These are phyloP conservation scores for Meganola albula DNA, from an alignment of 2,888 invertebrate species.

Conservation along the genomic window DNA sequence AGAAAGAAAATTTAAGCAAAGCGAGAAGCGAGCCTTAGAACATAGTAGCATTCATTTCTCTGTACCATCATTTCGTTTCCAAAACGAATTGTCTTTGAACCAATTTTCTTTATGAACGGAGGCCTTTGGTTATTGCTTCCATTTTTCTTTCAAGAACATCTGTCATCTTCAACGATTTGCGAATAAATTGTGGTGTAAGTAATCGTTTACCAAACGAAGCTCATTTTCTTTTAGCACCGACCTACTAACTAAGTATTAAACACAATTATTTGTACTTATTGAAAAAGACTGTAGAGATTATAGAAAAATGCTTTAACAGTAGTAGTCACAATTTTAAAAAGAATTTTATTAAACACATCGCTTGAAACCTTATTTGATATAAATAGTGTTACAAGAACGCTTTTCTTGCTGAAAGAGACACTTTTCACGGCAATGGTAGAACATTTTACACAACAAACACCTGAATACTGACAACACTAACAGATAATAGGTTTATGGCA, in stretches of 20 bases:
- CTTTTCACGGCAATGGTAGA: conserved; percentile 10
- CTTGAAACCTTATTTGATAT: too few species aligned
- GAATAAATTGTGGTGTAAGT: conserved; percentile 45
- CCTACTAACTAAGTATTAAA: too few species aligned
- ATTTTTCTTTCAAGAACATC: conserved; percentile 56
- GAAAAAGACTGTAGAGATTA: too few species aligned
- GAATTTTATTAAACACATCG: too few species aligned
- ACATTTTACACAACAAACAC: too few species aligned
- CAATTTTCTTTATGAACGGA: conserved; percentile 70
- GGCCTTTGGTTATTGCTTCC: conserved; percentile 68
- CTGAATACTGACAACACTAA: conserved; percentile 19
- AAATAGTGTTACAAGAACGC: background rate
- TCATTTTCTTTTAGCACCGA: too few species aligned
- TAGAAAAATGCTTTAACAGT: too few species aligned
- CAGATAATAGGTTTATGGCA: conserved; percentile 21
- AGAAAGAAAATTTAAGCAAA: too few species aligned
- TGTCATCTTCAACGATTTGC: conserved; percentile 51
- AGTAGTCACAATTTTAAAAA: too few species aligned
- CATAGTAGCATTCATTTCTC: conserved; percentile 52
- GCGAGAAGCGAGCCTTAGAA: too few species aligned
- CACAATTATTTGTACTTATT: too few species aligned
- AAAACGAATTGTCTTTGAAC: conserved; percentile 59
- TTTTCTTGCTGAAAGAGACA: too few species aligned
- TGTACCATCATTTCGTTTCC: conserved; percentile 44
- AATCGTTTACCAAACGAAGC: conserved; percentile 19